Evolutionary conservation across 2,113 vertebrate genomes (phyloP).

Genomic region (Hylia prasina): DNA sequence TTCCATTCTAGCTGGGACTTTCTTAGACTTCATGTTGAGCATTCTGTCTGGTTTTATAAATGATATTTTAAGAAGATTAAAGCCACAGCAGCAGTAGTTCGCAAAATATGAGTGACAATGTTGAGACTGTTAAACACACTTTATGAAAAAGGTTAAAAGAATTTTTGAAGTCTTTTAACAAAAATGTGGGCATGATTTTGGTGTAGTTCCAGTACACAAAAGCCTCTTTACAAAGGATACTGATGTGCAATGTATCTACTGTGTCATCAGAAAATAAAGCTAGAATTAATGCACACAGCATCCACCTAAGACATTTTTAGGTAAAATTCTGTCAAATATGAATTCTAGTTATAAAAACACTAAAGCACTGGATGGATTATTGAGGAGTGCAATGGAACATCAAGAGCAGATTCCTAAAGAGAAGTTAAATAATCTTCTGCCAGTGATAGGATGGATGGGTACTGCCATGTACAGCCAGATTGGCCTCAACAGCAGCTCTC

Average conservation of each 20-base stretch:
- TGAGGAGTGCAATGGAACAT: neutral
- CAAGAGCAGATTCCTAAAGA: neutral
- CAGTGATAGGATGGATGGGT: neutral
- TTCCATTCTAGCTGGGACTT: neutral
- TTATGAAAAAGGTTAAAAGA: neutral
- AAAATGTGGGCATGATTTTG: neutral
- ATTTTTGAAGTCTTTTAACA: neutral
- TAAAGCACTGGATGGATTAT: neutral
- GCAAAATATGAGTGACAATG: neutral
- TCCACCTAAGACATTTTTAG: neutral
- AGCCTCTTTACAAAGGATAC: neutral
- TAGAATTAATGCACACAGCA: neutral
- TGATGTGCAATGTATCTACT: neutral
- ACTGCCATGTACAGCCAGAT: neutral
- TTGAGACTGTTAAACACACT: neutral
- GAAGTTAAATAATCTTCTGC: neutral
- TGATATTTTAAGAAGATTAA: neutral
- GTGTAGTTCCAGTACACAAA: neutral
- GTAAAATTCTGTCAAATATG: neutral
- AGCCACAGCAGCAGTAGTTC: neutral
- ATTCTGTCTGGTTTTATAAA: neutral
- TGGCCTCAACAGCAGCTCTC: fast-evolving
- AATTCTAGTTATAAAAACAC: neutral
- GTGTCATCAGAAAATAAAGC: neutral
- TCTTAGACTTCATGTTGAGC: neutral